These are phyloP conservation scores for Cataglyphis altisquamis DNA, from an alignment of 2,888 invertebrate species.

Conservation along the genomic window DNA sequence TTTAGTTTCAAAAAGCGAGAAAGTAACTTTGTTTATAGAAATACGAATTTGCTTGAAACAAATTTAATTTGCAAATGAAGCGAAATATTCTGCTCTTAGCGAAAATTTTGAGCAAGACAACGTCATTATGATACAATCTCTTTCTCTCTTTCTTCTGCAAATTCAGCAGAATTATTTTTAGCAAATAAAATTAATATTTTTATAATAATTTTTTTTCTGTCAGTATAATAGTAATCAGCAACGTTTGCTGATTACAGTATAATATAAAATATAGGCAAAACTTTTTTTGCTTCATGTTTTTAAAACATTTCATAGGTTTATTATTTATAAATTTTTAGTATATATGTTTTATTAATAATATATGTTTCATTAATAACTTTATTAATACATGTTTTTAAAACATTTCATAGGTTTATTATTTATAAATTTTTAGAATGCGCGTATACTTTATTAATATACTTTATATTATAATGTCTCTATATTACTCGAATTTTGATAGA, in stretches of 20 bases:
- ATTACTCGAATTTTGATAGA: background rate
- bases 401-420: background rate
- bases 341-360: background rate
- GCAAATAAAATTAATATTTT: conserved; percentile 1
- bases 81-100: background rate
- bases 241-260: background rate
- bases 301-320: conserved; percentile 1
- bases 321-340: conserved; percentile 9
- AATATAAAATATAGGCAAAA: background rate
- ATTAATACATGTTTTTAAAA: background rate
- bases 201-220: background rate
- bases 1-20: background rate
- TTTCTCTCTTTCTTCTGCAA: background rate
- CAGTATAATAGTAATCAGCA: background rate
- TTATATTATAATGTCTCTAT: conserved; percentile 14
- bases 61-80: background rate
- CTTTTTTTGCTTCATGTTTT: background rate
- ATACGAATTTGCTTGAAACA: background rate
- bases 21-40: background rate
- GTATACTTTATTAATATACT: background rate
- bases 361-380: background rate
- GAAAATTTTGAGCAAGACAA: background rate
- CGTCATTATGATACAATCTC: background rate
- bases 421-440: conserved; percentile 7
- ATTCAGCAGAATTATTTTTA: background rate